Base-by-base conservation (phyloP, 2,113 vertebrate species). In the Etia nguti region DNA sequence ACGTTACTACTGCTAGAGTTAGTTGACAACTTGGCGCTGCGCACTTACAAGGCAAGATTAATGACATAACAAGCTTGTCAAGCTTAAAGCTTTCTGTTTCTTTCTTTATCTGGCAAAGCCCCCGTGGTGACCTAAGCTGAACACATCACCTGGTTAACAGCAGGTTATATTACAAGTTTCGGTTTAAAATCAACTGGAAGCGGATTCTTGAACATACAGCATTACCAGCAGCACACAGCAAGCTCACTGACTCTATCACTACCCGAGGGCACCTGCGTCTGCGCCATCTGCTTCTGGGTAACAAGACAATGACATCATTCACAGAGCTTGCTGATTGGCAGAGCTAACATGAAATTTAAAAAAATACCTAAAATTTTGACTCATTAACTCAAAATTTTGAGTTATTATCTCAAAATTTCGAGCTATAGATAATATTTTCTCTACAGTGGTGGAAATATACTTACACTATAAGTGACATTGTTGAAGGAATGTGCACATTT, bases 331-430 rank as follows among this genome's bases (percentile, higher is more conserved):
- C 15, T 60, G 29, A 60, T 34, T 60, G 57, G 57, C 29, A 20
- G 15, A 18, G 29, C 29, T 60, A 2, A 60, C 57, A 10, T 20
- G 57, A 60, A 31, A 60, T 0, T 31, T 31, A 10, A 3, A 6
- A 4, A 34, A 31, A 6, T 0, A 29, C 1, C 0, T 31, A 18
- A 8, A 34, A 60, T 18, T 60, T 60, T 60, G 2, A 60, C 22
- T 26, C 26, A 57, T 31, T 16, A 10, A 22, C 36, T 41, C 34
- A 22, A 41, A 68, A 5, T 22, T 31, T 60, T 18, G 15, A 60
- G 57, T 6, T 34, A 34, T 34, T 34, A 6, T 34, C 6, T 6
- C 31, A 31, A 31, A 31, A 4, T 31, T 31, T 31, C 4, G 29
- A 31, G n/a, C 5, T 59, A 59, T 60, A 26, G 4, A 0, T 2